These are phyloP conservation scores for Coregonus sp. DNA, from an alignment of 2,797 vertebrate genomes.

Conservation along the genomic window DNA sequence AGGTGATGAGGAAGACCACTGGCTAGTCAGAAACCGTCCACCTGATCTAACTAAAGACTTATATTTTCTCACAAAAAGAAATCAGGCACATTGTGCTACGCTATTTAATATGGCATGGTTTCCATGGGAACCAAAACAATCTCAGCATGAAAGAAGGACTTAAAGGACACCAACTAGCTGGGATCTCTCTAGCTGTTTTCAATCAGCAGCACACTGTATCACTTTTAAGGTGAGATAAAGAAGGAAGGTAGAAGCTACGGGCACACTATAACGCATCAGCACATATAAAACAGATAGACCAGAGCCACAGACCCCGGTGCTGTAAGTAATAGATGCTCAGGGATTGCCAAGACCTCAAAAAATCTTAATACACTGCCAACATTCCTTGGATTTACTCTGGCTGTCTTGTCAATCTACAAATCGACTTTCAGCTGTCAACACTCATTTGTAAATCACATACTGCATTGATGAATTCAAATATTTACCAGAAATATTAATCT, in stretches of 20 bases:
- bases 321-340: conserved; percentile 50
- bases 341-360: conserved; percentile 35
- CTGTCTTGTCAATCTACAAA: conserved; percentile 6
- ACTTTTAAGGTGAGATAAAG: background rate
- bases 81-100: background rate
- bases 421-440: background rate
- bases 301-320: conserved; percentile 30
- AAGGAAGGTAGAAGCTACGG: background rate
- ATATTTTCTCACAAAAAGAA: background rate
- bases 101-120: conserved; percentile 19
- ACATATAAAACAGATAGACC: conserved; percentile 4
- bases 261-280: background rate
- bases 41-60: background rate
- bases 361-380: conserved; percentile 33
- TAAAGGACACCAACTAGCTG: conserved; percentile 22
- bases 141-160: conserved; percentile 18
- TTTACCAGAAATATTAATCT: background rate
- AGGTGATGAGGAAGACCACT: background rate
- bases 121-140: conserved; percentile 26
- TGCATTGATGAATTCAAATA: background rate
- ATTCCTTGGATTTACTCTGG: conserved; percentile 32
- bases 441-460: background rate
- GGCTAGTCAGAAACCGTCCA: background rate
- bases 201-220: conserved; percentile 14
- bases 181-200: conserved; percentile 27